phyloP scores from a whole-genome alignment of 2,113 vertebrate species.

The Chionomys nivalis region DNA sequence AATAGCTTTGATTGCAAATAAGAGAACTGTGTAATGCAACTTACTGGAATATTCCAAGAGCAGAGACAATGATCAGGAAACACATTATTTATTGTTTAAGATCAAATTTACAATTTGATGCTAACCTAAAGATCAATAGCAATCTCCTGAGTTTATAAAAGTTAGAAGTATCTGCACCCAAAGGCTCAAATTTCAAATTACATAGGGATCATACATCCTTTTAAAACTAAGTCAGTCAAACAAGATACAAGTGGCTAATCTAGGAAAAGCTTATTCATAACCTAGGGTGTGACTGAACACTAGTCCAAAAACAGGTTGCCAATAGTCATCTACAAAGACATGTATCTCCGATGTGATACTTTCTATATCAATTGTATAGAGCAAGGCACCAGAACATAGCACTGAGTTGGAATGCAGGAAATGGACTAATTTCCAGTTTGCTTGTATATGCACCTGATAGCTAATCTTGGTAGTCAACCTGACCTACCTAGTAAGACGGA shows the following conservation, averaged over 20 bases:
- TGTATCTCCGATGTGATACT: rapidly evolving
- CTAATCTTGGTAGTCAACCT: background rate
- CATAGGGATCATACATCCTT: background rate
- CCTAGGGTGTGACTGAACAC: background rate
- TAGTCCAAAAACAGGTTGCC: background rate
- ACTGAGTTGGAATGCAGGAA: background rate
- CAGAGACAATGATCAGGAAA: constrained; percentile 19
- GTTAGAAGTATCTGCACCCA: background rate
- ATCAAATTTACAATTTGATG: background rate
- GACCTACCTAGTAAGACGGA: background rate
- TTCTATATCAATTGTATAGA: background rate
- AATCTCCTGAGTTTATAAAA: background rate
- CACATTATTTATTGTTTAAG: constrained; percentile 30
- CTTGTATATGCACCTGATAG: background rate
- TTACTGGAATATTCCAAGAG: constrained; percentile 22
- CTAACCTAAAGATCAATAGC: constrained; percentile 39
- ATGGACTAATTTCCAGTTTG: background rate
- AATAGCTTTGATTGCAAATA: constrained; percentile 8
- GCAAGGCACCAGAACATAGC: background rate
- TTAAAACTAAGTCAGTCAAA: background rate
- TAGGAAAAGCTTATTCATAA: background rate
- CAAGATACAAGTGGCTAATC: background rate
- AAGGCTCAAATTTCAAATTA: background rate
- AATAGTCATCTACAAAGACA: background rate
- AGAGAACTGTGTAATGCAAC: background rate